phyloP scores from a whole-genome alignment of 2,888 invertebrate species.

The Heliconius ethilla region DNA sequence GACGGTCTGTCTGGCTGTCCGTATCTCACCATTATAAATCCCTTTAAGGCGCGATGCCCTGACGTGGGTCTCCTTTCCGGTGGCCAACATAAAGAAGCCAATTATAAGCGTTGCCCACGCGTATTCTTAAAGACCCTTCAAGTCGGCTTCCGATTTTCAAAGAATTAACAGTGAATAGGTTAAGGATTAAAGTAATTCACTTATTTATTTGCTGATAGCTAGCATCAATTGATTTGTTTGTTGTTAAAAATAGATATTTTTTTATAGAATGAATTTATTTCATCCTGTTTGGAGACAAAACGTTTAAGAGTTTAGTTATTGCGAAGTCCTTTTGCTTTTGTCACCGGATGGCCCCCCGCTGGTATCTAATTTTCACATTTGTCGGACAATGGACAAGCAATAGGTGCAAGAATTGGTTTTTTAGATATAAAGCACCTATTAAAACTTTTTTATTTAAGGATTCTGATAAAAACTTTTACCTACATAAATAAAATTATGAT shows the following conservation, averaged over 20 bases:
- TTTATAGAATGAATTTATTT: slow-evolving; percentile 33
- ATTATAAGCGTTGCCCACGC: slow-evolving; percentile 73
- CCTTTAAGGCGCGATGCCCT: slow-evolving; percentile 69
- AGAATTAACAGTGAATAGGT: slow-evolving; percentile 58
- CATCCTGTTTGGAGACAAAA: slow-evolving; percentile 36
- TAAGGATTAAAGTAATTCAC: slow-evolving; percentile 70
- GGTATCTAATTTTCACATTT: slow-evolving; percentile 64
- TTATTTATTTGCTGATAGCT: slow-evolving; percentile 43
- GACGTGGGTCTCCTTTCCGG: slow-evolving; percentile 78
- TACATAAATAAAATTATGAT: neutral
- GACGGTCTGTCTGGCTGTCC: slow-evolving; percentile 70
- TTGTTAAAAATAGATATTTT: slow-evolving; percentile 23
- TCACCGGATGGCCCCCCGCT: slow-evolving; percentile 64
- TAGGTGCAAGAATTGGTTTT: neutral
- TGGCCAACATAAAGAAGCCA: slow-evolving; percentile 70
- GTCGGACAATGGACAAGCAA: slow-evolving; percentile 21
- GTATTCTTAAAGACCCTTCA: slow-evolving; percentile 62
- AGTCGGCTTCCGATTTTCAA: slow-evolving; percentile 76
- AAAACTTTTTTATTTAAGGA: neutral
- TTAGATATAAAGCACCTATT: neutral
- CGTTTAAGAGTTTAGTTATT: slow-evolving; percentile 45
- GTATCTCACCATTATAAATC: slow-evolving; percentile 70
- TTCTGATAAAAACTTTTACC: neutral
- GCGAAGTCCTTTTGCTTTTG: slow-evolving; percentile 61
- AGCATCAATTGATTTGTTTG: slow-evolving; percentile 35